These are phyloP conservation scores for Cosmorhoe ocellata DNA, from an alignment of 2,888 invertebrate species.

Conservation along the genomic window DNA sequence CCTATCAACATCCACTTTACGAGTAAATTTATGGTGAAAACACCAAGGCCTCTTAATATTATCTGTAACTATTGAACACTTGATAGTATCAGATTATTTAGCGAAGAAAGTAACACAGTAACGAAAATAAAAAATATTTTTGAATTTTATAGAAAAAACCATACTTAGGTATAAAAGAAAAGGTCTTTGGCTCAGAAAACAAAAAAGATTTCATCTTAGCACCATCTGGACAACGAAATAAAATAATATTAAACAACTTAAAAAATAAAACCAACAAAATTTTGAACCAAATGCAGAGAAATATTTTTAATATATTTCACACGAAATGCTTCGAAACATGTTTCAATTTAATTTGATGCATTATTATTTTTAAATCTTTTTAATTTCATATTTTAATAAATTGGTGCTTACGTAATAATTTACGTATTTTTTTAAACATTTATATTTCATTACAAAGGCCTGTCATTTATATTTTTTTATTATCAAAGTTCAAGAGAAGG, in stretches of 20 bases:
- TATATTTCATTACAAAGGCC: neutral
- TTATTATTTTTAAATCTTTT: too few species aligned
- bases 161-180: conserved; percentile 37
- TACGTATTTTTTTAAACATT: too few species aligned
- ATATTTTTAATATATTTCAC: conserved; percentile 29
- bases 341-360: neutral
- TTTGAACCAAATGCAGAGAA: conserved; percentile 41
- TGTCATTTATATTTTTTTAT: too few species aligned
- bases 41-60: conserved; percentile 58
- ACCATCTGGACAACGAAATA: conserved; percentile 67
- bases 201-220: conserved; percentile 69
- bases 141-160: neutral
- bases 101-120: too few species aligned
- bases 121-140: too few species aligned
- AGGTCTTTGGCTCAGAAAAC: conserved; percentile 74
- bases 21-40: conserved; percentile 63
- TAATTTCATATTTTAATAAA: too few species aligned
- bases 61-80: conserved; percentile 27
- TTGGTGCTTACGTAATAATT: too few species aligned
- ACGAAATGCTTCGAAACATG: conserved; percentile 14
- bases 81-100: too few species aligned
- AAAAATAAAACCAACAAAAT: conserved; percentile 43
- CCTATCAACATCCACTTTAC: conserved; percentile 43
- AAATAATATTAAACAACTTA: conserved; percentile 41
- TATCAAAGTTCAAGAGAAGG: too few species aligned